Evolutionary conservation across 35 echinoderm and acorn worm genomes (phyloP), one percentile per base, ranked within the genome.

Genomic region (Chiridota heheva): DNA sequence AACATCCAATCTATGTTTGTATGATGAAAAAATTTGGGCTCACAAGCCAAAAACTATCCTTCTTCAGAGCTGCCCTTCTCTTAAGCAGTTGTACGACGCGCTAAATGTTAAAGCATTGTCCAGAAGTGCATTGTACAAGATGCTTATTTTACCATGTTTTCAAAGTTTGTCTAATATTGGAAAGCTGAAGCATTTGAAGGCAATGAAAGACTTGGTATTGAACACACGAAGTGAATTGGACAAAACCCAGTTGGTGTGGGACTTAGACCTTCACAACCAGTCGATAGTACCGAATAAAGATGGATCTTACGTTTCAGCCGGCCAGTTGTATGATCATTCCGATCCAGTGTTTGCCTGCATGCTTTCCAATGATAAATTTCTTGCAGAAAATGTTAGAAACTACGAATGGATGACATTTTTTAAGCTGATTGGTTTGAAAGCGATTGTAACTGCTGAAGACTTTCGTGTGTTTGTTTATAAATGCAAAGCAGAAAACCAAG

Each of bases 91-190:
- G 1, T 20, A 43, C 33, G 26, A 18, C 35, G 26, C 51, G 34
- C 38, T 82, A 1, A 30, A 18, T 28, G 39, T 82, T 3, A 42
- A 45, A n/a, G 42, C 66, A 3, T 68, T 44, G 25, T 49, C 24
- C 18, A 45, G 69, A 22, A 42, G 18, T 6, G 62, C 66, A 6
- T 33, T 67, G 41, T 82, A 82, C 42, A 67, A 53, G 63, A 34
- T 28, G 17, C 69, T 82, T 53, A 63, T 82, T 15, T 35, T 82
- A 60, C 79, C 63, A 7, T 68, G 13, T 35, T 82, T 82, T 53
- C 24, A 34, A 20, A 13, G 40, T 2, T 55, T 82, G 22, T 67
- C 79, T 0, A 5, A 43, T 42, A 33, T 17, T 6, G 63, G 60
- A 10, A 57, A 48, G 10, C 48, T 57, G 42, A 34, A 51, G 36